phyloP scores from a whole-genome alignment of 2,888 invertebrate species.

The Neuroscelio doddi region DNA sequence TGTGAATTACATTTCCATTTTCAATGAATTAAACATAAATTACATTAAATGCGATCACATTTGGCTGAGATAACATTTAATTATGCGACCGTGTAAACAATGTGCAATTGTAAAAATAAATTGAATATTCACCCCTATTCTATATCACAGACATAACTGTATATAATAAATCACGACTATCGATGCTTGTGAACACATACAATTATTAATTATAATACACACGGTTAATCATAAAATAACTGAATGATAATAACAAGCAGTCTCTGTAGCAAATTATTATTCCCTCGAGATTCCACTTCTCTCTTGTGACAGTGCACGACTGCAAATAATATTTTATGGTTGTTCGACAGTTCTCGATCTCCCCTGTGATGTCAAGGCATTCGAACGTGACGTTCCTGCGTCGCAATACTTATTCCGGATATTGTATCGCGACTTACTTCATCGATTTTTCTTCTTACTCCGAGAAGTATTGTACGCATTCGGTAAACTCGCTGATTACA shows the following conservation, averaged over 20 bases:
- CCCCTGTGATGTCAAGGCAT: no score
- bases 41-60: constrained; percentile 19
- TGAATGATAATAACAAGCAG: constrained; percentile 13
- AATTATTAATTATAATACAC: constrained; percentile 2
- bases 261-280: no score
- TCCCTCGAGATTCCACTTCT: no score
- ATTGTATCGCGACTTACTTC: background rate
- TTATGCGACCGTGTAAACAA: constrained; percentile 29
- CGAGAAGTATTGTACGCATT: constrained; percentile 24
- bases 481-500: constrained; percentile 33
- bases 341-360: no score
- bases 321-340: no score
- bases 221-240: constrained; percentile 19
- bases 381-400: no score
- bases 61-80: constrained; percentile 27
- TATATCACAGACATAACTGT: background rate
- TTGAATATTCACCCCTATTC: constrained; percentile 31
- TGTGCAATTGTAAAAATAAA: constrained; percentile 29
- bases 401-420: constrained; percentile 14
- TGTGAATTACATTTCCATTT: constrained; percentile 24
- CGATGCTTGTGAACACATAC: background rate
- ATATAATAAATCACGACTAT: background rate
- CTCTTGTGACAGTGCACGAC: no score
- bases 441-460: no score
- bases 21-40: constrained; percentile 27